Evolutionary conservation across 2,888 invertebrate species (phyloP).

Genomic region (Lithophane ornitopus): DNA sequence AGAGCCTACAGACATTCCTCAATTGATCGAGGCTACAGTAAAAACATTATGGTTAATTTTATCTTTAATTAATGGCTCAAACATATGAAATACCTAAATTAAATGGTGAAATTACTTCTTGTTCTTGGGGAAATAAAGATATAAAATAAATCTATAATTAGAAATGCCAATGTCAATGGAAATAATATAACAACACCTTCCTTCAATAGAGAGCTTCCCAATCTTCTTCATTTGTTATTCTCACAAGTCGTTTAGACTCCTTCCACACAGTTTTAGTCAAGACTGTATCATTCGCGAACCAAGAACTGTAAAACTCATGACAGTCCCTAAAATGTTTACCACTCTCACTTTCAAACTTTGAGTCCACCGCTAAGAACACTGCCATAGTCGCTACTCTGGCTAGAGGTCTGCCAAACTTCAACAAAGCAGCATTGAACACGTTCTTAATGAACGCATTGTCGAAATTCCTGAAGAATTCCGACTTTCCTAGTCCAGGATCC

Average conservation of each 20-base stretch:
- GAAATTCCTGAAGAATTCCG: slow-evolving; percentile 93
- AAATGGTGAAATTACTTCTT: neutral
- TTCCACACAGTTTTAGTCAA: slow-evolving; percentile 77
- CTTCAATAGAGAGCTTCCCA: slow-evolving; percentile 72
- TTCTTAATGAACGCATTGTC: slow-evolving; percentile 67
- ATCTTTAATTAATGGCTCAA: neutral
- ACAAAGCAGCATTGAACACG: slow-evolving; percentile 71
- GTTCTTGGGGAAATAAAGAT: neutral
- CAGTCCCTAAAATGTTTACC: slow-evolving; percentile 83
- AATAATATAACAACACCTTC: neutral
- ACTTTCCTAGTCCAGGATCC: slow-evolving; percentile 95
- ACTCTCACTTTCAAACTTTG: slow-evolving; percentile 73
- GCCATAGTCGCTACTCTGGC: slow-evolving; percentile 77
- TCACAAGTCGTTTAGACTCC: slow-evolving; percentile 76
- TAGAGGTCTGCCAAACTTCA: slow-evolving; percentile 73
- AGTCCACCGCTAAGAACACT: slow-evolving; percentile 79
- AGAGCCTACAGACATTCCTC: neutral
- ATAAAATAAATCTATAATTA: neutral
- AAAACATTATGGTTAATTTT: neutral
- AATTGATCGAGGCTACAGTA: neutral
- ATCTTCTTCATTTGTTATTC: slow-evolving; percentile 75
- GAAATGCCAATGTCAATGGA: neutral
- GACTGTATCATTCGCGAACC: slow-evolving; percentile 81
- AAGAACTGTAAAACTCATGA: slow-evolving; percentile 79
- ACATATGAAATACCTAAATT: neutral